Evolutionary conservation across 35 echinoderm and acorn worm species (phyloP), one percentile per base, ranked within the genome.

Genomic region (Ophiothrix spiculata): DNA sequence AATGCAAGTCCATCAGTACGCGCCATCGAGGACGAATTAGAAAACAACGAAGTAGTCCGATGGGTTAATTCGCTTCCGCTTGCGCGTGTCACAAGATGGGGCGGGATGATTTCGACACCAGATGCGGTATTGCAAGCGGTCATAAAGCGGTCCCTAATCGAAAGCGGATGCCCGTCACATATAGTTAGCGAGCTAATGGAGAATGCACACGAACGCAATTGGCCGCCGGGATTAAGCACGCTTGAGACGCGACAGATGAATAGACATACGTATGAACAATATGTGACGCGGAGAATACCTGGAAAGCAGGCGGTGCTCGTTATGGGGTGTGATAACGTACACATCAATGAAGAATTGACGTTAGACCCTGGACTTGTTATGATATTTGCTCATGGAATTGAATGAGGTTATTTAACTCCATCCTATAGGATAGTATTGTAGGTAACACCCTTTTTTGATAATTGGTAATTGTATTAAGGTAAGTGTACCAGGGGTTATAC

Each of bases 321-420:
- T 0, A 99, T 99, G 96, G 86, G 85, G 23, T 93, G 92, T 81
- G 96, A 99, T 56, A 99, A 99, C 75, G 85, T 82, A 13, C 96
- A 99, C 79, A 99, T 99, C 89, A 92, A 92, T 23, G 96, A 99
- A 76, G 96, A 91, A 13, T 75, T 99, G 31, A 94, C 88, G 11
- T 39, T 99, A 15, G 96, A 99, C 8, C 96, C 96, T 41, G 96
- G 96, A 32, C 83, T 99, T 34, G 92, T 99, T n/a, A 99, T 99
- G 96, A 99, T 99, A 64, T 99, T 99, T 94, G 96, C 96, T 37
- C 96, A 99, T 87, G 96, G 96, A 31, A 99, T 99, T 37, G 96
- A 99, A 76, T 99, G 80, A 92, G 32, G 25, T 69, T n/a, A n/a
- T n/a, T n/a, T n/a, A n/a, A n/a, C n/a, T n/a, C n/a, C n/a, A n/a